phyloP scores from a whole-genome alignment of 2,888 invertebrate species.

The Blastobasis lacticolella region DNA sequence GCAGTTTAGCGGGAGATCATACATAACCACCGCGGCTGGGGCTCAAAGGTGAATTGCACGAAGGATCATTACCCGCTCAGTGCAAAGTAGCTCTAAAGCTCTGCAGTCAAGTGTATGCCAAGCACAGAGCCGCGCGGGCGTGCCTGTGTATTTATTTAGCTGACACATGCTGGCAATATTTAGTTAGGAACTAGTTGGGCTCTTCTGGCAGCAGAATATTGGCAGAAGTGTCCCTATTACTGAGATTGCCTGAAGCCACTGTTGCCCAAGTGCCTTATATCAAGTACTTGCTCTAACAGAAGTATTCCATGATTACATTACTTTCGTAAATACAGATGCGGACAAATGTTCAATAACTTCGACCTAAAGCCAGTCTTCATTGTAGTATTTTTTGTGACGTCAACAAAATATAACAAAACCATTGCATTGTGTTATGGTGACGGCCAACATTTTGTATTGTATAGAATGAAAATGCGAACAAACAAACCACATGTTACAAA shows the following conservation, averaged over 20 bases:
- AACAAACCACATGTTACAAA: not conserved
- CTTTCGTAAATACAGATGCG: no score
- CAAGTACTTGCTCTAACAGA: no score
- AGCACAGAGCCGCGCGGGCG: constrained; percentile 12
- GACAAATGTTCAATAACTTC: no score
- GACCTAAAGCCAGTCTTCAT: no score
- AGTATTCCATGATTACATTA: no score
- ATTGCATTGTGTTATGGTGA: no score
- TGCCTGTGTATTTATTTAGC: constrained; percentile 21
- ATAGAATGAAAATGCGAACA: no score
- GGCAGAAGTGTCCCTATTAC: constrained; percentile 27
- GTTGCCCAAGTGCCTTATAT: no score
- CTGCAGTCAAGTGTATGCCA: constrained; percentile 10
- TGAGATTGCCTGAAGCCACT: constrained; percentile 21
- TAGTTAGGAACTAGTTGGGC: constrained; percentile 16
- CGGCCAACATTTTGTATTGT: no score
- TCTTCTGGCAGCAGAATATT: constrained; percentile 22
- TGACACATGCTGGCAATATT: constrained; percentile 20
- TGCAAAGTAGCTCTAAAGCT: constrained; percentile 11
- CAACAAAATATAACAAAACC: no score
- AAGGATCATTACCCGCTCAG: constrained; percentile 12
- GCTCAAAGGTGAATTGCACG: constrained; percentile 15
- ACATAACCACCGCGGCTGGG: constrained; percentile 6
- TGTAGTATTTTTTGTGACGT: no score
- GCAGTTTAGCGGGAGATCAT: constrained; percentile 11